A percentile compares a stretch with the other conserved stretches of the same genome.
Evolutionary conservation across 2,888 invertebrate species (phyloP).

Genomic region (Uropetala carovei): DNA sequence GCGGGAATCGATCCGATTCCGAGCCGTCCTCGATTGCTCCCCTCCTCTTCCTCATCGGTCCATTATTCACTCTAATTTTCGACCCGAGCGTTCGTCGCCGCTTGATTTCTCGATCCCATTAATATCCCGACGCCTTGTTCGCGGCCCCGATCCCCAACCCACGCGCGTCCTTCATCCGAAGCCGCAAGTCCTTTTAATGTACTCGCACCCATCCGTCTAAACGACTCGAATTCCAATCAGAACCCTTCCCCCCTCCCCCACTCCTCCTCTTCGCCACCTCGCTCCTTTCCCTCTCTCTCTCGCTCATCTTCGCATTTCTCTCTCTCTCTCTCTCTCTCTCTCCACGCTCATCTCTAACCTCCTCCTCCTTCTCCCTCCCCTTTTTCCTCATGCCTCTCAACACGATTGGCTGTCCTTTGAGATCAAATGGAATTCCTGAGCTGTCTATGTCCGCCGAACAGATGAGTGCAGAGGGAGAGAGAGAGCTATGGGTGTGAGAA

Average conservation of each 20-base stretch:
- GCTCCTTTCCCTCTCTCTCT: background rate
- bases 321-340: background rate
- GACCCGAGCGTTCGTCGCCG: background rate
- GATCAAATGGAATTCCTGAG: constrained; percentile 15
- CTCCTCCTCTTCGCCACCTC: background rate
- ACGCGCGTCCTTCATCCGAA: too few species aligned
- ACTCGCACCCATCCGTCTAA: constrained; percentile 17
- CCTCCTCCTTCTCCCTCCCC: background rate
- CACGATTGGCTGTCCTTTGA: constrained; percentile 52
- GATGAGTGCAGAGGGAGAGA: background rate
- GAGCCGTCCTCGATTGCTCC: too few species aligned
- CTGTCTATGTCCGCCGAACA: background rate
- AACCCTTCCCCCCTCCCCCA: background rate
- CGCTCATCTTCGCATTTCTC: background rate
- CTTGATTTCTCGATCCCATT: constrained; percentile 30
- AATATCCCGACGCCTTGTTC: background rate
- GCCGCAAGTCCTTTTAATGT: background rate
- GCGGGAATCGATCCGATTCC: background rate
- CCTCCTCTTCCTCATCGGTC: background rate
- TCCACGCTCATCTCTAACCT: background rate
- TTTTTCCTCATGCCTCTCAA: background rate
- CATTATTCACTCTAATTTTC: constrained; percentile 24
- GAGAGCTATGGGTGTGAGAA: background rate
- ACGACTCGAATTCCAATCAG: constrained; percentile 18
- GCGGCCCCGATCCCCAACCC: background rate